phyloP scores from a whole-genome alignment of 2,797 vertebrate genomes.

The Pteropus rufus region DNA sequence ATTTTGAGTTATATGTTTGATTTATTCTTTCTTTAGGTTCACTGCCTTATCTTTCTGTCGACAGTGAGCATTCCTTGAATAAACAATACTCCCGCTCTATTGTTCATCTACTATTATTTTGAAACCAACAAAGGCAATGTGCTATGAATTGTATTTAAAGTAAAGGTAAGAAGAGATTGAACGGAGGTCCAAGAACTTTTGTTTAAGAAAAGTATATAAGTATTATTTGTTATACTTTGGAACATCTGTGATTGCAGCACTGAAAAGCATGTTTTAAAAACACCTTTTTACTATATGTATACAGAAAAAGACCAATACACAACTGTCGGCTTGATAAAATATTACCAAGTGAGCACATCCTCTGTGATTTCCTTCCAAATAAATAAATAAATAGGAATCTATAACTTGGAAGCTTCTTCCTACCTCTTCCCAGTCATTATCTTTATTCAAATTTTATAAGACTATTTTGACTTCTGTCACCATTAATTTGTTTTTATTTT shows the following conservation, averaged over 20 bases:
- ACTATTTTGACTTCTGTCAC: not conserved
- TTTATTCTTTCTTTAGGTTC: not conserved
- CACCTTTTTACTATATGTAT: not conserved
- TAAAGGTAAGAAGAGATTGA: not conserved
- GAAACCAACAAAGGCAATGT: not conserved
- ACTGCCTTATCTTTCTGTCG: not conserved
- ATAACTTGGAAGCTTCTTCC: not conserved
- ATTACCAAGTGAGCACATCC: not conserved
- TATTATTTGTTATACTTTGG: not conserved
- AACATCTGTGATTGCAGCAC: not conserved
- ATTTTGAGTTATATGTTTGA: not conserved
- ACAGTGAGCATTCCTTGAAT: not conserved
- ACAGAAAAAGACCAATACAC: not conserved
- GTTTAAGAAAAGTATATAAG: not conserved
- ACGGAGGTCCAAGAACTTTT: not conserved
- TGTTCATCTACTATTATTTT: not conserved
- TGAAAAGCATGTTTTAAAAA: not conserved
- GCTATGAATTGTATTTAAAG: not conserved
- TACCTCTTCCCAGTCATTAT: not conserved
- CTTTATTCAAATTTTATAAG: not conserved
- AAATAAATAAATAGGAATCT: not conserved
- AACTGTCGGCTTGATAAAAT: not conserved
- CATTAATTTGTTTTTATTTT: not conserved
- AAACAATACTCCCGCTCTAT: not conserved
- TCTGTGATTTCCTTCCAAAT: not conserved